phyloP scores from a whole-genome alignment of 2,888 invertebrate genomes.

The Sturmia bella region DNA sequence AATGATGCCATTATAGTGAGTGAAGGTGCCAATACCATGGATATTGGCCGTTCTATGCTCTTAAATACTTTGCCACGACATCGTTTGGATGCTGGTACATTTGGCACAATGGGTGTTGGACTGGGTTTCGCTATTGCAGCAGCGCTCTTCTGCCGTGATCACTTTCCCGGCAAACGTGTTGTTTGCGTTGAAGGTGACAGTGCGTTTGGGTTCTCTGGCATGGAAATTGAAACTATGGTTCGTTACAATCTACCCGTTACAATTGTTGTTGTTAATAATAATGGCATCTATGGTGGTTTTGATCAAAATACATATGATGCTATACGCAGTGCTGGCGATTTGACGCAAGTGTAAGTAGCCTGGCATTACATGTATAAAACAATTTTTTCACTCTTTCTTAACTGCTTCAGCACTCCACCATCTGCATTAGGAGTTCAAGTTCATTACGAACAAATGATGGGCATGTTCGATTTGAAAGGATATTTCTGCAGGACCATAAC shows the following conservation, averaged over 20 bases:
- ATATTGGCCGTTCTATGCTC: conserved; percentile 95
- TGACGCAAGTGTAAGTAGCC: conserved; percentile 89
- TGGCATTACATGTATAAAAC: too few species aligned
- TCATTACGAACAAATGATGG: conserved; percentile 95
- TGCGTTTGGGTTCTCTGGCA: conserved; percentile 98
- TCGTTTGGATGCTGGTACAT: conserved; percentile 96
- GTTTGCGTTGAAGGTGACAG: conserved; percentile 98
- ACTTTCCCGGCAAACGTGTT: conserved; percentile 90
- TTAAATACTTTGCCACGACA: conserved; percentile 92
- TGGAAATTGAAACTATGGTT: conserved; percentile 98
- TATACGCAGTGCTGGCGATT: conserved; percentile 87
- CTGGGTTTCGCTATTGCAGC: conserved; percentile 96
- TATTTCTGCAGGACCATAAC: conserved; percentile 89
- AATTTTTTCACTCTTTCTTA: conserved; percentile 24
- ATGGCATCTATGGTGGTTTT: conserved; percentile 95
- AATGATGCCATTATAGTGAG: conserved; percentile 94
- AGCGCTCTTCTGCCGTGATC: conserved; percentile 92
- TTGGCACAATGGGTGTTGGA: conserved; percentile 98
- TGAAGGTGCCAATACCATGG: conserved; percentile 99
- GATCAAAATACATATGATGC: conserved; percentile 88
- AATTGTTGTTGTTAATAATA: conserved; percentile 96
- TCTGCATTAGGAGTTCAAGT: conserved; percentile 89
- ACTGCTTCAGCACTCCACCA: conserved; percentile 88
- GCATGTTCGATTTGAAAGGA: conserved; percentile 91
- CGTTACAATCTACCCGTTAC: conserved; percentile 96